Evolutionary conservation across 2,113 vertebrate species (phyloP), one percentile per base, ranked within the genome.

Genomic region (Syrrhaptes paradoxus): DNA sequence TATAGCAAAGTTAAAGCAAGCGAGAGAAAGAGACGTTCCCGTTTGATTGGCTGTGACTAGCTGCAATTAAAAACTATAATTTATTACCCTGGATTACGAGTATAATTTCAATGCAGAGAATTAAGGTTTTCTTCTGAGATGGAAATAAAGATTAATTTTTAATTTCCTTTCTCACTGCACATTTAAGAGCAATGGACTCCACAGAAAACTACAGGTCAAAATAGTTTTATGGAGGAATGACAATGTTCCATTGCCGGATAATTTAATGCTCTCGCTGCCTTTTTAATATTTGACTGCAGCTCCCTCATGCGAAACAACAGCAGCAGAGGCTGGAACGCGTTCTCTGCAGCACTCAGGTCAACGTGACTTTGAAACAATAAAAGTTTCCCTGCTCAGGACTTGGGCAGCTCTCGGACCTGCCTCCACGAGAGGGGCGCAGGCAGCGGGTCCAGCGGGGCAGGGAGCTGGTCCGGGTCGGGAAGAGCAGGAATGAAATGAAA

Each of bases 101-200:
- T 97, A 98, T 98, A 97, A 97, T 98, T 98, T 98, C 98, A 97
- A 94, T 98, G 97, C 94, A 96, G 97, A 97, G 98, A 98, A 98
- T 98, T 98, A 98, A 98, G 97, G 97, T 98, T 98, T 98, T 97
- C 97, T 98, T 98, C 97, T 97, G 98, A 98, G 98, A 98, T 98
- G 98, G 97, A 98, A 98, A 98, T 98, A 98, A 98, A 98, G 98
- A 98, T 98, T 98, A 98, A 98, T 98, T 98, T 98, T 98, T 98
- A 98, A 98, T 98, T 98, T 98, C 98, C 98, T 98, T 98, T 97
- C 98, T 97, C 97, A 94, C 89, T 98, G 98, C 97, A 98, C 98
- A 97, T 97, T 97, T 96, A 97, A 98, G 98, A 98, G 94, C 91
- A 96, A 96, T 91, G 96, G 93, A 96, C 94, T 91, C 90, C 95